phyloP scores from a whole-genome alignment of 2,888 invertebrate species.

The Macaria liturata region DNA sequence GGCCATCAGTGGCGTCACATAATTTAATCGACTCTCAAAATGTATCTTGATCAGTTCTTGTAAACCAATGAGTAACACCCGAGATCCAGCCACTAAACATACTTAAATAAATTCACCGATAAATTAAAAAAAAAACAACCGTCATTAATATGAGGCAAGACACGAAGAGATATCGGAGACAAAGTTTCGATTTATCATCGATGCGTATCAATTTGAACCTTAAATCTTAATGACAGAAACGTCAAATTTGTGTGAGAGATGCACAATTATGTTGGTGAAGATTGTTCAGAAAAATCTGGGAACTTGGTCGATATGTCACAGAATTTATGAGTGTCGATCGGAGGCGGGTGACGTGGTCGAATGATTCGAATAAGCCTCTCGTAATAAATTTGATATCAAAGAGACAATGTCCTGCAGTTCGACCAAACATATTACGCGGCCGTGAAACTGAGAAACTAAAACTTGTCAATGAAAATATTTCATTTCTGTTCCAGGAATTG shows the following conservation, averaged over 20 bases:
- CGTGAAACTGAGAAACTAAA: no score
- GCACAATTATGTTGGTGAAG: slow-evolving; percentile 39
- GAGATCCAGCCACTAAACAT: slow-evolving; percentile 46
- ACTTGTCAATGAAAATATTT: no score
- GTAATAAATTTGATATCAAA: slow-evolving; percentile 76
- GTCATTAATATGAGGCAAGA: slow-evolving; percentile 71
- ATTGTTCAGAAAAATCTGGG: slow-evolving; percentile 64
- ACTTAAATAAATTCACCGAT: slow-evolving; percentile 62
- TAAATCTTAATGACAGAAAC: slow-evolving; percentile 46
- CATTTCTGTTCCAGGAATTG: no score
- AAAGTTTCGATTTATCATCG: slow-evolving; percentile 38
- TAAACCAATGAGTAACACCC: slow-evolving; percentile 52
- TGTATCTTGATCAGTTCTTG: slow-evolving; percentile 50
- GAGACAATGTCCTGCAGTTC: slow-evolving; percentile 57
- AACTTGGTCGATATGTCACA: slow-evolving; percentile 73
- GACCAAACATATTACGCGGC: no score
- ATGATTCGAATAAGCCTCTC: slow-evolving; percentile 64
- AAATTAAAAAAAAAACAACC: slow-evolving; percentile 68
- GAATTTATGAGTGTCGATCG: slow-evolving; percentile 71
- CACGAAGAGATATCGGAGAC: slow-evolving; percentile 57
- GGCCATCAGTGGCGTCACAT: slow-evolving; percentile 33
- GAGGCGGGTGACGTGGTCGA: slow-evolving; percentile 66
- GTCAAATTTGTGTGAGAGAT: slow-evolving; percentile 34
- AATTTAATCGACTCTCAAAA: slow-evolving; percentile 46
- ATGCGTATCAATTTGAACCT: slow-evolving; percentile 43